These are phyloP conservation scores for Blera fallax DNA, from an alignment of 2,888 invertebrate genomes.

Conservation along the genomic window DNA sequence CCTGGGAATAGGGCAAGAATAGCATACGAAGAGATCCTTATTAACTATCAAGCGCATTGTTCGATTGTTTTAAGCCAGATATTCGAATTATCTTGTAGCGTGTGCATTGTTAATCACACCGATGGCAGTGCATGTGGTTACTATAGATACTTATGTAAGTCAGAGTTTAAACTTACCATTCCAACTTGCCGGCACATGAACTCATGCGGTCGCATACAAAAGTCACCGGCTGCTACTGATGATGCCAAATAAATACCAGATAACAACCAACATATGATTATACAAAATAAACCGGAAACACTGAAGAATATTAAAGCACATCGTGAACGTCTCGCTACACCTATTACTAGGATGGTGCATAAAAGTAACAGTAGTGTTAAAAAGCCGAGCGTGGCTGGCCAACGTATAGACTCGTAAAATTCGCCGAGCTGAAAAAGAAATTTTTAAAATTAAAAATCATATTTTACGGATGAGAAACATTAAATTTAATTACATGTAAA, in stretches of 20 bases:
- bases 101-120: not conserved
- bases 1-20: not conserved
- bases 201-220: slow-evolving; percentile 91
- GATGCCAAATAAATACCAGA: slow-evolving; percentile 93
- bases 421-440: slow-evolving; percentile 78
- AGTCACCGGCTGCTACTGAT: slow-evolving; percentile 92
- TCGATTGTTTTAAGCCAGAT: not conserved
- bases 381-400: slow-evolving; percentile 82
- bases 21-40: not conserved
- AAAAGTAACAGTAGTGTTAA: slow-evolving; percentile 80
- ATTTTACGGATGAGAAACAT: not conserved
- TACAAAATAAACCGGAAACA: slow-evolving; percentile 87
- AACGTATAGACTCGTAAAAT: slow-evolving; percentile 81
- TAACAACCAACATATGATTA: slow-evolving; percentile 89
- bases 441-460: slow-evolving; percentile 2
- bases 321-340: slow-evolving; percentile 85
- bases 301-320: slow-evolving; percentile 95
- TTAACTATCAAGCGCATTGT: slow-evolving; percentile 22
- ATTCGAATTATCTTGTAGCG: not conserved
- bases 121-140: not conserved
- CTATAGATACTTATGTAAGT: not conserved
- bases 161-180: slow-evolving; percentile 77
- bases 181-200: slow-evolving; percentile 81
- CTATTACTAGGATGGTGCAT: slow-evolving; percentile 81
- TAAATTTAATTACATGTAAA: slow-evolving; percentile 77